Evolutionary conservation across 2,797 vertebrate species (phyloP).

Genomic region (Acanthiza pusilla): DNA sequence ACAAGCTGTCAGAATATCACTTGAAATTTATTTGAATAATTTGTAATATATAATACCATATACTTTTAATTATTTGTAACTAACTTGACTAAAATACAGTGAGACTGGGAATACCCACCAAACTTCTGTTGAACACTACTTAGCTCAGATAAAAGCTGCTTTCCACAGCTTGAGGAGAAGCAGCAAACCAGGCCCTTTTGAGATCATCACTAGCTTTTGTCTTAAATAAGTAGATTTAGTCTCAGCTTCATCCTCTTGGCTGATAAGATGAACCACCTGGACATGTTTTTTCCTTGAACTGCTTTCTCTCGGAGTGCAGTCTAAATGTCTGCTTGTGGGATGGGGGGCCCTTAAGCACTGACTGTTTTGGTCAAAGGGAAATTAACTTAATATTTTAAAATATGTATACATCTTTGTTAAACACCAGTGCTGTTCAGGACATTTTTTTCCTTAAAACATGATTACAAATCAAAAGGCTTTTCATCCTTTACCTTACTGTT

Average conservation of each 20-base stretch:
- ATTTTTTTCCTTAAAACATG: background rate
- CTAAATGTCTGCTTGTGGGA: background rate
- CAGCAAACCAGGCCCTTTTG: background rate
- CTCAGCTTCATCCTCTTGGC: background rate
- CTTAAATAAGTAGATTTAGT: slow-evolving; percentile 26
- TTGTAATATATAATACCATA: background rate
- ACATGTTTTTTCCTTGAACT: background rate
- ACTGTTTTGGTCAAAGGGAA: background rate
- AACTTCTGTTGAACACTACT: background rate
- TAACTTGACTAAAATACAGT: background rate
- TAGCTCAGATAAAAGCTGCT: background rate
- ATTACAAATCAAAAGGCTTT: background rate
- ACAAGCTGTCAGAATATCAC: background rate
- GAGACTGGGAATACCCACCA: background rate
- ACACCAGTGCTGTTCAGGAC: background rate
- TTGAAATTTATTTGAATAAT: background rate
- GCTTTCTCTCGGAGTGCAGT: background rate
- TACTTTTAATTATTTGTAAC: background rate
- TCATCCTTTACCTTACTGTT: background rate
- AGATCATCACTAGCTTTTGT: background rate
- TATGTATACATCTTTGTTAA: background rate
- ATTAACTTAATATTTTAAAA: background rate
- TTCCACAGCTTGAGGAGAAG: background rate
- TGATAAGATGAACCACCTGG: background rate
- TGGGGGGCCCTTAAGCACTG: background rate